These are phyloP conservation scores for Schrankia costaestrigalis DNA, from an alignment of 2,888 invertebrate genomes.

Conservation along the genomic window DNA sequence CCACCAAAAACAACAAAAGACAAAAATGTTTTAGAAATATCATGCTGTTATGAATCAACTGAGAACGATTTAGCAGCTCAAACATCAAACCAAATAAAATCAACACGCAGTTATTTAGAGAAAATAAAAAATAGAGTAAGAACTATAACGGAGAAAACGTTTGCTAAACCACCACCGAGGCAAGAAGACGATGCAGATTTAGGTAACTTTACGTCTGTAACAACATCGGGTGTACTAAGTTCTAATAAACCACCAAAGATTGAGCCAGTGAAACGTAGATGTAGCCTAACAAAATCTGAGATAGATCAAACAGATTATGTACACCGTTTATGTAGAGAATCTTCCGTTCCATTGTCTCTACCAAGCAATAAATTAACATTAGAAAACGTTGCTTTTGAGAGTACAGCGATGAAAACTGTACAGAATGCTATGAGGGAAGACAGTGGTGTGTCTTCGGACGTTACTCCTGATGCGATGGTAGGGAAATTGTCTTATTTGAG, in stretches of 20 bases:
- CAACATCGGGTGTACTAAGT: constrained; percentile 85
- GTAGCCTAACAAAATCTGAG: constrained; percentile 85
- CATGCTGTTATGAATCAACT: constrained; percentile 80
- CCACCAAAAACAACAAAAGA: constrained; percentile 68
- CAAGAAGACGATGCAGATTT: constrained; percentile 70
- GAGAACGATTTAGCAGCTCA: constrained; percentile 70
- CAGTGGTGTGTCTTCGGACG: constrained; percentile 43
- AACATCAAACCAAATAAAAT: constrained; percentile 74
- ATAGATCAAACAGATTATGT: constrained; percentile 84
- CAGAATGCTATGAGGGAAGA: constrained; percentile 62
- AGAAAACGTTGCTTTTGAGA: constrained; percentile 62
- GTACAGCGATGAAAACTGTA: constrained; percentile 62
- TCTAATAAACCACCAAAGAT: constrained; percentile 64
- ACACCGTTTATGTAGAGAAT: constrained; percentile 65
- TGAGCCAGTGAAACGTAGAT: constrained; percentile 65
- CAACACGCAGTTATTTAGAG: constrained; percentile 80
- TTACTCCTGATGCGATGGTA: constrained; percentile 61
- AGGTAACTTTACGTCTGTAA: constrained; percentile 86
- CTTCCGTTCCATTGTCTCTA: constrained; percentile 68
- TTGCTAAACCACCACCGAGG: constrained; percentile 75
- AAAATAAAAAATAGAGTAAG: constrained; percentile 82
- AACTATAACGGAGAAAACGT: constrained; percentile 78
- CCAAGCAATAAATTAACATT: constrained; percentile 53
- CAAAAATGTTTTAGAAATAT: constrained; percentile 82
- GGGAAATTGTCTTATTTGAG: constrained; percentile 71